Conservation (phyloP, 1,140 invertebrate genomes). For the Musca domestica region DNA sequence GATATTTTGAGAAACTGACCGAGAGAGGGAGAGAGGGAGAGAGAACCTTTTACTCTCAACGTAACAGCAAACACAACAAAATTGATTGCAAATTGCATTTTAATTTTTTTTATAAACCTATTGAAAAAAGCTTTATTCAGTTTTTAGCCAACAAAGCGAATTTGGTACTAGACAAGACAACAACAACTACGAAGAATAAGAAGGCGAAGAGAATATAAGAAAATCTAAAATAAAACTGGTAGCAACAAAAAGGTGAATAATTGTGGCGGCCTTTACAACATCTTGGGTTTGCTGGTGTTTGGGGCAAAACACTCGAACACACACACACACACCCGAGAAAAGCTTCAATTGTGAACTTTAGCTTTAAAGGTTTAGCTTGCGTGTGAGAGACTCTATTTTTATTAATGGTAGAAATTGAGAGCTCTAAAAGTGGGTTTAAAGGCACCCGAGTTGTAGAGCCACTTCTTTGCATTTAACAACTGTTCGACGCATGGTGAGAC, state of each 20-base stretch:
- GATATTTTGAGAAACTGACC: too few relatives aligned
- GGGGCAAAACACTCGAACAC: too few relatives aligned
- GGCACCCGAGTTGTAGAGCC: conserved; percentile 1
- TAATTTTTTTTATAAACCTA: neutral
- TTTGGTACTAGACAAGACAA: neutral
- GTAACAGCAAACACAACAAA: neutral
- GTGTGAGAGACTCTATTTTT: too few relatives aligned
- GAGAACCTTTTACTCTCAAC: too few relatives aligned
- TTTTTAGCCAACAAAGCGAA: neutral
- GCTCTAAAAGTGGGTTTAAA: conserved; percentile 1
- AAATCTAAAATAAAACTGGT: neutral
- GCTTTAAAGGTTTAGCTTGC: conserved; percentile 10
- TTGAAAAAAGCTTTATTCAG: conserved; percentile 7
- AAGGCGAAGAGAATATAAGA: neutral
- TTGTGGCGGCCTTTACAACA: conserved; percentile 4
- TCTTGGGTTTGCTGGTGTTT: neutral
- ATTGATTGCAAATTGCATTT: conserved; percentile 8
- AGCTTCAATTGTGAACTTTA: conserved; percentile 16
- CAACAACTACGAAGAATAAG: neutral
- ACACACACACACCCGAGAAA: too few relatives aligned
- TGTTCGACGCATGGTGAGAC: too few relatives aligned
- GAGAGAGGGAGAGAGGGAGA: too few relatives aligned
- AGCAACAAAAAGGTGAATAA: neutral
- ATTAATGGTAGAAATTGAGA: too few relatives aligned
- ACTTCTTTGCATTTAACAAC: neutral